phyloP scores from a whole-genome alignment of 2,113 vertebrate species.

The Caretta caretta region DNA sequence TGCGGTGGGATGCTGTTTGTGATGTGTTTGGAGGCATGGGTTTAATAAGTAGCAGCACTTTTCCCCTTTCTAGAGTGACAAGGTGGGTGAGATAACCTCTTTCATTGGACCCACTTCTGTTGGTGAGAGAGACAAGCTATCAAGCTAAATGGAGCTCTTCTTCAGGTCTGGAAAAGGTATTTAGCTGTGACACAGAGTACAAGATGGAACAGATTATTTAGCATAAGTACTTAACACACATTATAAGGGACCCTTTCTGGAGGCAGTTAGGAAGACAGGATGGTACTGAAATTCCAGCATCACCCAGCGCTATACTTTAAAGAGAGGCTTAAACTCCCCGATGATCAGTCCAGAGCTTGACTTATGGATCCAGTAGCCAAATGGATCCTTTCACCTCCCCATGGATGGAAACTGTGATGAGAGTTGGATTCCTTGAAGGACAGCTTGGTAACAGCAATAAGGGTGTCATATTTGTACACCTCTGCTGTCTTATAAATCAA shows the following conservation, averaged over 20 bases:
- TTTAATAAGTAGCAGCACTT: neutral
- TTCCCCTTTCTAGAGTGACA: neutral
- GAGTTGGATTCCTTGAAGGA: neutral
- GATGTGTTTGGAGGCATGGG: too few relatives aligned
- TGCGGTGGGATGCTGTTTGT: neutral
- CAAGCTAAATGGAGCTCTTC: neutral
- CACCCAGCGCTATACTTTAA: neutral
- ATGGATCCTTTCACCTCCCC: neutral
- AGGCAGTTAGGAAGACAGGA: neutral
- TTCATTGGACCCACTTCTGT: neutral
- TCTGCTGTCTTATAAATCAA: neutral
- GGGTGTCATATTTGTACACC: slow-evolving; percentile 12
- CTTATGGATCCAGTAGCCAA: neutral
- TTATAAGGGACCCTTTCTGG: neutral
- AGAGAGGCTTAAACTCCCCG: neutral
- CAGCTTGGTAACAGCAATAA: neutral
- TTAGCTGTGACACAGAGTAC: neutral
- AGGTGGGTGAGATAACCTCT: neutral
- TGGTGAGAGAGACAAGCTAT: neutral
- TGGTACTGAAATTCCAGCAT: neutral
- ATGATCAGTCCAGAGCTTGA: neutral
- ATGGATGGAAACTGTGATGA: neutral
- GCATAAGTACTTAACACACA: neutral
- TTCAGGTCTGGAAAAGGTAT: neutral
- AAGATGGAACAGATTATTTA: neutral